Evolutionary conservation across 2,797 vertebrate species (phyloP), one percentile per base, ranked within the genome.

Genomic region (Micrastur ruficollis): DNA sequence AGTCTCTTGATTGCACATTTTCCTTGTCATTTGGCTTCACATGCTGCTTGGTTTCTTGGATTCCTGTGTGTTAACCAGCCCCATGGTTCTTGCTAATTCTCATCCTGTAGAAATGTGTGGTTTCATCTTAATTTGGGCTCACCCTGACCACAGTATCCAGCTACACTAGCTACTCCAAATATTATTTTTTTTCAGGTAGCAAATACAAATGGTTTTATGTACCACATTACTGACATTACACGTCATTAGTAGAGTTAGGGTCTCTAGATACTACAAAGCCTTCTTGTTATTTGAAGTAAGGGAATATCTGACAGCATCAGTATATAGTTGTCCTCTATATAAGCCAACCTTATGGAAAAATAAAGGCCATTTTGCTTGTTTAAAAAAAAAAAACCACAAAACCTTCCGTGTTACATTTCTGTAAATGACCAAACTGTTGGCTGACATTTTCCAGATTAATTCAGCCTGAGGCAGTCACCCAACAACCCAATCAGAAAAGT

Each of bases 401-500:
- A 12, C 16, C 9, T 11, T 61, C 32, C 0, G 0, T 71, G 32
- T 86, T 90, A 55, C 14, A 3, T 38, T 95, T 91, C 61, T 87
- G 26, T 50, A 89, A 91, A 71, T 78, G 78, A 74, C 36, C 65
- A 36, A 61, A 81, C 52, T 32, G 7, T 72, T 95, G 94, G 81
- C 71, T 94, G 86, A 87, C 81, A 71, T 94, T 95, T 96, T 91
- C 74, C 63, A 50, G 56, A 74, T 61, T 82, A 89, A 86, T 94
- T 86, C 46, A 90, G 8, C 53, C 75, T 34, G 15, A 91, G 79
- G 81, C 79, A 90, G 42, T 65, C 46, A 50, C 73, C 85, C 94
- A 91, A 74, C 26, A 91, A 67, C 32, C 15, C 79, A 79, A 12
- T 81, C 58, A 79, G 36, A 78, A 88, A 68, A 84, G 72, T 73